Percentiles rank a stretch among this genome's conserved stretches.
Evolutionary conservation across 1,140 invertebrate genomes (phyloP).

Genomic region (Pseudomyrmex gracilis): DNA sequence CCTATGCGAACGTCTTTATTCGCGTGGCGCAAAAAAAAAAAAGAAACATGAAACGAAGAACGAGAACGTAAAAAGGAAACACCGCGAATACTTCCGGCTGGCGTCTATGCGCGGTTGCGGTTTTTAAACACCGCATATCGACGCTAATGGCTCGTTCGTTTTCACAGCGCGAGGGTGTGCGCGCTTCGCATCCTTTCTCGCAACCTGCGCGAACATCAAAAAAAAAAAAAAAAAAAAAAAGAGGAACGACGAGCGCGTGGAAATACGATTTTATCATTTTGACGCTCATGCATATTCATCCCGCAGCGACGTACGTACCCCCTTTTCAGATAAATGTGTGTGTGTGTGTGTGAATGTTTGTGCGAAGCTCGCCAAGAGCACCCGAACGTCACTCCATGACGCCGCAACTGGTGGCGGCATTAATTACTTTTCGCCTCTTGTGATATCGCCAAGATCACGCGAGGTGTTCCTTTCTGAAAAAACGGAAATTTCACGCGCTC

Average conservation of each 20-base stretch:
- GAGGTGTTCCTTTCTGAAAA: slow-evolving; percentile 4
- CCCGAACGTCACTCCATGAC: slow-evolving; percentile 39
- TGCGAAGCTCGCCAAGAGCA: slow-evolving; percentile 27
- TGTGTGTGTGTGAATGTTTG: neutral
- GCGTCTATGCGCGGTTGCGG: slow-evolving; percentile 27
- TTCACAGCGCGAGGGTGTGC: slow-evolving; percentile 10
- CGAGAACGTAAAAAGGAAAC: neutral
- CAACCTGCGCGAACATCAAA: neutral
- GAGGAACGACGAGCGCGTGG: slow-evolving; percentile 19
- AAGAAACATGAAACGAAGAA: neutral
- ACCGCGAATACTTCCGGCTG: slow-evolving; percentile 31
- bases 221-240: neutral
- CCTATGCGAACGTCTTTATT: slow-evolving; percentile 27
- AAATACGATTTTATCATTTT: slow-evolving; percentile 75
- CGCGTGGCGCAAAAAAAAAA: neutral
- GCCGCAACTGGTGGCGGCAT: slow-evolving; percentile 72
- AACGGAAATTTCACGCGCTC: slow-evolving; percentile 7
- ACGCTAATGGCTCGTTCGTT: slow-evolving; percentile 70
- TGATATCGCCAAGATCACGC: slow-evolving; percentile 44
- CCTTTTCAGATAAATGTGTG: slow-evolving; percentile 58
- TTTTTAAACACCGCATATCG: slow-evolving; percentile 69
- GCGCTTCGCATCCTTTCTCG: slow-evolving; percentile 8
- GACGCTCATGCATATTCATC: slow-evolving; percentile 74
- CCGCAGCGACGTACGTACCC: slow-evolving; percentile 47
- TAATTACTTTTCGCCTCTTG: slow-evolving; percentile 53